phyloP scores from a whole-genome alignment of 2,113 vertebrate genomes.

The Ptilonorhynchus violaceus region DNA sequence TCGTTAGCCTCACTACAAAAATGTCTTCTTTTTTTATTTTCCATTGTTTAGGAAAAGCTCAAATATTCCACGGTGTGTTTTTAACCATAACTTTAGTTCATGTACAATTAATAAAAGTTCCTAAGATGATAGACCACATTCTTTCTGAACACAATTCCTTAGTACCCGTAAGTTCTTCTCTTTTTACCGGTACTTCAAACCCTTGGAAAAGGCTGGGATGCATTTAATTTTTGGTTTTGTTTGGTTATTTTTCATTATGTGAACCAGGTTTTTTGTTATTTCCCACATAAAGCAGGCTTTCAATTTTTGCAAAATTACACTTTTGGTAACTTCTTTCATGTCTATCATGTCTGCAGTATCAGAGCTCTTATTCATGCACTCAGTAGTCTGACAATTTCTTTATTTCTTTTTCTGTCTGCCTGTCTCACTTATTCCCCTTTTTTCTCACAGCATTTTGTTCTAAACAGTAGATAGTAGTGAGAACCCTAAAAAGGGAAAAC shows the following conservation, averaged over 20 bases:
- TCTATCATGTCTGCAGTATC: background rate
- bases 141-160: background rate
- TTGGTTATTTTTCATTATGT: background rate
- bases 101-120: background rate
- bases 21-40: background rate
- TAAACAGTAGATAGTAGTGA: background rate
- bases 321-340: background rate
- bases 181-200: background rate
- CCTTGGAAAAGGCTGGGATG: background rate
- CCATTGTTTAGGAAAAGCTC: background rate
- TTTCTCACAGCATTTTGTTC: background rate
- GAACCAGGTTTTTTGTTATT: background rate
- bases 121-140: background rate
- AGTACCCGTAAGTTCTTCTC: background rate
- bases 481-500: background rate
- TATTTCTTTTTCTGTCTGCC: background rate
- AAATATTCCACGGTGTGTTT: background rate
- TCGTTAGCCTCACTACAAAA: background rate
- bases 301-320: background rate
- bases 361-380: background rate
- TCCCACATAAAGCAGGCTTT: background rate
- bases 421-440: background rate
- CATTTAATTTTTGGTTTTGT: background rate
- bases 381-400: background rate
- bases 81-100: background rate